Conservation (phyloP, 2,888 invertebrate genomes). For the Pedicia rivosa region DNA sequence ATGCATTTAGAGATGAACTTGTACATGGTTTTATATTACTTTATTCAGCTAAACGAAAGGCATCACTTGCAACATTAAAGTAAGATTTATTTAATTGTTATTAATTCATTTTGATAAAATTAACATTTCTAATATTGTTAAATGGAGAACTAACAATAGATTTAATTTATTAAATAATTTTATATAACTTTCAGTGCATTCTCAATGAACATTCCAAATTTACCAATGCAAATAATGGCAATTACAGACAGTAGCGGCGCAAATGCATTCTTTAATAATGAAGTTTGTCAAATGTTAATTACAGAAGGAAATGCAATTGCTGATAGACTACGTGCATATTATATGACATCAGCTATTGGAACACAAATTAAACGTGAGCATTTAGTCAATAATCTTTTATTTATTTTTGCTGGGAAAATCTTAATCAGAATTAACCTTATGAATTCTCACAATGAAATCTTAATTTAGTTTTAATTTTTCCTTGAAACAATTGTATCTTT, state of each 20-base stretch:
- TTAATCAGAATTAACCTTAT: background rate
- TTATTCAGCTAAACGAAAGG: conserved; percentile 88
- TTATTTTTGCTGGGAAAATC: background rate
- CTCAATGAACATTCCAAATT: conserved; percentile 81
- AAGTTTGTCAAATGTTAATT: conserved; percentile 75
- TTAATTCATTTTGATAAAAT: no score
- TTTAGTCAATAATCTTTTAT: background rate
- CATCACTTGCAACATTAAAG: conserved; percentile 84
- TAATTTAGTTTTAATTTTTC: conserved; percentile 1
- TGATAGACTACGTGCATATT: conserved; percentile 76
- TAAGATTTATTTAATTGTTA: conserved; percentile 37
- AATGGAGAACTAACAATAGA: no score
- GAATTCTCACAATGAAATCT: background rate
- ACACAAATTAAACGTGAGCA: conserved; percentile 70
- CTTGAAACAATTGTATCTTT: conserved; percentile 3
- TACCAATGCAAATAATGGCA: conserved; percentile 87
- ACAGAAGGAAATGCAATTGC: conserved; percentile 89
- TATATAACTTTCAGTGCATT: conserved; percentile 51
- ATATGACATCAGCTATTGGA: conserved; percentile 76
- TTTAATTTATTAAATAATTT: conserved; percentile 3
- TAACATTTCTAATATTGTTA: no score
- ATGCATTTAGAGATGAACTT: conserved; percentile 78
- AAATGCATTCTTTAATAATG: conserved; percentile 78
- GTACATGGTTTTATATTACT: conserved; percentile 92
- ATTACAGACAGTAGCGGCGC: conserved; percentile 83